Evolutionary conservation across 2,797 vertebrate species (phyloP), one percentile per base, ranked within the genome.

Genomic region (Monodelphis domestica): DNA sequence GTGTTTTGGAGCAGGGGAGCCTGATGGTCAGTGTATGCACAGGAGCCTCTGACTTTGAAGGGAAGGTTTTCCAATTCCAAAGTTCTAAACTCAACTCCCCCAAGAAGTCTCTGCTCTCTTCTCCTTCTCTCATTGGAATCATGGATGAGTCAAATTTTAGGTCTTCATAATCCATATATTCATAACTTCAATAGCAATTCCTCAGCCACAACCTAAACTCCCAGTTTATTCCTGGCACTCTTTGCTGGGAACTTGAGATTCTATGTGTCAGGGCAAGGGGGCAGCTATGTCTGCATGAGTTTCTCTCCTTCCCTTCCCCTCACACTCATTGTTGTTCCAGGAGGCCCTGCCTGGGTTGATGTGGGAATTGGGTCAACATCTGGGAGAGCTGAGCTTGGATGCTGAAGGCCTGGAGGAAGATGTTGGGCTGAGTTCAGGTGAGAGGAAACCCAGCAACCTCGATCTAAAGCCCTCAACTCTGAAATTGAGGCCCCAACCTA

Each of bases 291-390:
- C n/a, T 45, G 2, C 21, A 84, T 24, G 38, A 84, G 38, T 50
- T 33, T 70, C 14, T 84, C 26, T 84, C 9, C 38, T 84, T 84
- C 38, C 24, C 38, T 52, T 93, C 28, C 94, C 91, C 52, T 54
- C 51, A 2, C 45, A 9, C 56, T 92, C 91, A 84, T 84, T 84
- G 38, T 84, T 84, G 70, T 84, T 84, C 45, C 88, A 98, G 97
- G 97, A 97, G 26, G 95, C 97, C 98, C 97, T 99, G 98, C 93
- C 99, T 91, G 98, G 98, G 95, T 97, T 98, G 93, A 98, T 99
- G 96, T 98, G 98, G 53, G 98, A 98, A 94, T 96, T 99, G 97
- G 99, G 99, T 91, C 98, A 99, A 97, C 99, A 99, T 96, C 98
- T 99, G 88, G 99, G 98, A 91, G 98, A 99, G 90, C 97, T 99